Evolutionary conservation across 2,888 invertebrate genomes (phyloP).

Genomic region (Drosophila emarginata): DNA sequence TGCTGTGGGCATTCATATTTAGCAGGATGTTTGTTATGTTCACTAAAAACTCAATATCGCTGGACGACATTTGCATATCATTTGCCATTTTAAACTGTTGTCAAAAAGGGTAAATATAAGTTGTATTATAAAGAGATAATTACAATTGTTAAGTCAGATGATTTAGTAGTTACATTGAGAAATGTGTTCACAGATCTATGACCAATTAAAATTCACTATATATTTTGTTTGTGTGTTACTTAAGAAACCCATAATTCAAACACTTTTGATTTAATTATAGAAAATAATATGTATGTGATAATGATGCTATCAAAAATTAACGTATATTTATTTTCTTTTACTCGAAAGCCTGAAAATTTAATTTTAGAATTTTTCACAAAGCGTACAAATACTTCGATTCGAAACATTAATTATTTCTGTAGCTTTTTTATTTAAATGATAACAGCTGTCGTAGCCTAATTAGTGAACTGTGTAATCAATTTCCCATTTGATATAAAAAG

Average conservation of each 20-base stretch:
- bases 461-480: slow-evolving; percentile 20
- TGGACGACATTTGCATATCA: neutral
- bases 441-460: slow-evolving; percentile 3
- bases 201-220: too few species aligned
- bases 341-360: too few species aligned
- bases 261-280: too few species aligned
- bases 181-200: too few species aligned
- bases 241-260: too few species aligned
- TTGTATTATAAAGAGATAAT: too few species aligned
- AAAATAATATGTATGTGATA: too few species aligned
- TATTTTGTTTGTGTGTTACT: too few species aligned
- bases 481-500: slow-evolving; percentile 10
- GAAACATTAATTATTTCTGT: neutral
- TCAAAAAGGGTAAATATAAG: neutral
- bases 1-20: slow-evolving; percentile 10
- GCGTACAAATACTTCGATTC: neutral
- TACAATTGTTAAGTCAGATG: too few species aligned
- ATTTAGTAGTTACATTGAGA: too few species aligned
- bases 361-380: slow-evolving; percentile 5
- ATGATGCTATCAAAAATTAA: too few species aligned
- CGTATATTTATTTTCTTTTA: too few species aligned
- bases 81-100: neutral
- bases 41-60: slow-evolving; percentile 23
- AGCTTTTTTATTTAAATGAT: slow-evolving; percentile 9
- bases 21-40: slow-evolving; percentile 24